phyloP scores from a whole-genome alignment of 1,140 invertebrate genomes.

The Linepithema humile region DNA sequence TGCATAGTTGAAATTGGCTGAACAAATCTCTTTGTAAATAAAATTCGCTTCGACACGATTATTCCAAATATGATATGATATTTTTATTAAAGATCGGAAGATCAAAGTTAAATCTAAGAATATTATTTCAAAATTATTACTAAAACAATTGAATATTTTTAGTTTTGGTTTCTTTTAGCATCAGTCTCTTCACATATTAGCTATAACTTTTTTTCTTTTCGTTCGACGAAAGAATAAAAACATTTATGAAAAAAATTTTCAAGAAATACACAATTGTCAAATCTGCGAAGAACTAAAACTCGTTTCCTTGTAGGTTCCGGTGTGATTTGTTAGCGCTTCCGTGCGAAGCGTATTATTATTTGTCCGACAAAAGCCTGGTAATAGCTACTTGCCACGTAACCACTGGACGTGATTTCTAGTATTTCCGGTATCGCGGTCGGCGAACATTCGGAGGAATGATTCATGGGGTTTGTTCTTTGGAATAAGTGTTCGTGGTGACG shows the following conservation, averaged over 20 bases:
- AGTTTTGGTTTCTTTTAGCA: too few relatives aligned
- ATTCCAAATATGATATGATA: background rate
- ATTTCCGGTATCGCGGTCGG: conserved; percentile 27
- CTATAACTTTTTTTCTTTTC: background rate
- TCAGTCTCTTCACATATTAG: too few relatives aligned
- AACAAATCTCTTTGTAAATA: conserved; percentile 17
- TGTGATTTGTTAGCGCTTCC: background rate
- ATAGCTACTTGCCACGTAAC: background rate
- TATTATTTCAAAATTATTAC: background rate
- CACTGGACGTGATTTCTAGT: conserved; percentile 25
- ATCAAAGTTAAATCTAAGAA: background rate
- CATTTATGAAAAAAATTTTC: background rate
- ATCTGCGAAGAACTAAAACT: too few relatives aligned
- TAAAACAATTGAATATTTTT: background rate
- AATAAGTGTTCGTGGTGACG: conserved; percentile 65
- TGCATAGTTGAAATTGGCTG: conserved; percentile 15
- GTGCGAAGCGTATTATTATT: background rate
- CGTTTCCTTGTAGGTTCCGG: background rate
- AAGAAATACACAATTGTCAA: too few relatives aligned
- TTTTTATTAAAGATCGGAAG: background rate
- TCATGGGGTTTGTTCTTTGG: conserved; percentile 73
- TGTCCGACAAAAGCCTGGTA: background rate
- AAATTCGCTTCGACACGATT: conserved; percentile 8
- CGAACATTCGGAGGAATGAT: conserved; percentile 68
- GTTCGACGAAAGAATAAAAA: background rate